phyloP scores from a whole-genome alignment of 2,888 invertebrate genomes.

The Nephrocerus scutellatus region DNA sequence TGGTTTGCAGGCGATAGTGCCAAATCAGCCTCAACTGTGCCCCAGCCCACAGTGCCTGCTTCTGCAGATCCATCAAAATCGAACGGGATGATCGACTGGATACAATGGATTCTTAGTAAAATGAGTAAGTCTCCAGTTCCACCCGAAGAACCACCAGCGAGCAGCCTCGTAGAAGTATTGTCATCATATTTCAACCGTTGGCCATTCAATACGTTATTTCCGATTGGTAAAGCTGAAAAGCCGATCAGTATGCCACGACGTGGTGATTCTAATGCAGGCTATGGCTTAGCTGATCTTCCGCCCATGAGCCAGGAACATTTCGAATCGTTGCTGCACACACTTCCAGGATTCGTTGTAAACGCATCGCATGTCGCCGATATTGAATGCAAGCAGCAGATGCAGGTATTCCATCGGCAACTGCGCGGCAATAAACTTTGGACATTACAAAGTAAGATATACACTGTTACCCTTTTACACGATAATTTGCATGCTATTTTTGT shows the following conservation, averaged over 20 bases:
- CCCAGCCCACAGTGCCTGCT: conserved; percentile 2
- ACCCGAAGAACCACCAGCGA: conserved; percentile 15
- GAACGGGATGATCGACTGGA: conserved; percentile 39
- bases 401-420: conserved; percentile 61
- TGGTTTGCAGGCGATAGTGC: conserved; percentile 21
- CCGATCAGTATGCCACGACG: conserved; percentile 23
- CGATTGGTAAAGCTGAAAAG: conserved; percentile 30
- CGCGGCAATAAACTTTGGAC: conserved; percentile 65
- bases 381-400: conserved; percentile 62
- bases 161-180: conserved; percentile 26
- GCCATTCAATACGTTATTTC: conserved; percentile 42
- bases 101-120: conserved; percentile 32
- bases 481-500: not conserved
- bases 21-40: conserved; percentile 3
- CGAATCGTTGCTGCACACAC: conserved; percentile 57
- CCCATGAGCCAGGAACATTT: conserved; percentile 45
- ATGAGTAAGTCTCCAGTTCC: conserved; percentile 19
- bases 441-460: conserved; percentile 57
- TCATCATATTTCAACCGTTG: conserved; percentile 40
- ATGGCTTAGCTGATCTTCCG: conserved; percentile 15
- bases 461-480: not conserved
- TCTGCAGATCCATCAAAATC: conserved; percentile 12
- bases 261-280: conserved; percentile 1
- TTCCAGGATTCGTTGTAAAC: conserved; percentile 64
- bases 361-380: conserved; percentile 58